A percentile compares a stretch with the other conserved stretches of the same genome.
Evolutionary conservation across 2,888 invertebrate species (phyloP).

Genomic region (Dyspetes luteomarginatus): DNA sequence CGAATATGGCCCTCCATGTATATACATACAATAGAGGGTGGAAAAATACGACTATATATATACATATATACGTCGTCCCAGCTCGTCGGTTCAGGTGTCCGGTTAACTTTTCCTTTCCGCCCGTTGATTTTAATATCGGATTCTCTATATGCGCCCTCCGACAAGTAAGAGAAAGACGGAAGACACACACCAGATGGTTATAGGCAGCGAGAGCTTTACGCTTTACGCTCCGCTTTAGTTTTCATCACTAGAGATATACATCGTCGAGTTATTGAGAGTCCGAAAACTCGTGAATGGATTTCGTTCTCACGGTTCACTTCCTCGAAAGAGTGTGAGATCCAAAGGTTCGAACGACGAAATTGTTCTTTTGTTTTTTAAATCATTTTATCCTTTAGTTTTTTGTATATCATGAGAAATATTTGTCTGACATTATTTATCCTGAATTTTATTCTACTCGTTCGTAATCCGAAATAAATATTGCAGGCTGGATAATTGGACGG

Average conservation of each 20-base stretch:
- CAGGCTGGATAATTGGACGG: no score
- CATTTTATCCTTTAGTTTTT: no score
- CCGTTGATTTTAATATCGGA: constrained; percentile 76
- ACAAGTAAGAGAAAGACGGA: constrained; percentile 38
- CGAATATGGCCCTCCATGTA: not conserved
- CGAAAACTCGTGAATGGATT: constrained; percentile 10
- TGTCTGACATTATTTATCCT: no score
- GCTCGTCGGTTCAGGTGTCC: constrained; percentile 57
- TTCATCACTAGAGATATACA: constrained; percentile 38
- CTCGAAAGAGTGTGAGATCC: not conserved
- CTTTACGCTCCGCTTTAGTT: constrained; percentile 64
- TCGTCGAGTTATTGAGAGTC: constrained; percentile 50
- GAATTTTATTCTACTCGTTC: no score
- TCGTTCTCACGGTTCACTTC: constrained; percentile 1
- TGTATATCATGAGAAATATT: no score
- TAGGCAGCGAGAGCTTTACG: constrained; percentile 44
- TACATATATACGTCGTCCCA: constrained; percentile 20
- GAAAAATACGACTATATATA: no score
- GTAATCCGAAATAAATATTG: no score
- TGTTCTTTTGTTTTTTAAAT: constrained; percentile 1
- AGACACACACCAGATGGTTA: not conserved
- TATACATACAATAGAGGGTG: not conserved
- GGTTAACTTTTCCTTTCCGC: constrained; percentile 69
- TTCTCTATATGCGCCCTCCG: constrained; percentile 31
- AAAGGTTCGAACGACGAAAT: not conserved